These are phyloP conservation scores for Nemotelus nigrinus DNA, from an alignment of 2,888 invertebrate genomes.

Conservation along the genomic window DNA sequence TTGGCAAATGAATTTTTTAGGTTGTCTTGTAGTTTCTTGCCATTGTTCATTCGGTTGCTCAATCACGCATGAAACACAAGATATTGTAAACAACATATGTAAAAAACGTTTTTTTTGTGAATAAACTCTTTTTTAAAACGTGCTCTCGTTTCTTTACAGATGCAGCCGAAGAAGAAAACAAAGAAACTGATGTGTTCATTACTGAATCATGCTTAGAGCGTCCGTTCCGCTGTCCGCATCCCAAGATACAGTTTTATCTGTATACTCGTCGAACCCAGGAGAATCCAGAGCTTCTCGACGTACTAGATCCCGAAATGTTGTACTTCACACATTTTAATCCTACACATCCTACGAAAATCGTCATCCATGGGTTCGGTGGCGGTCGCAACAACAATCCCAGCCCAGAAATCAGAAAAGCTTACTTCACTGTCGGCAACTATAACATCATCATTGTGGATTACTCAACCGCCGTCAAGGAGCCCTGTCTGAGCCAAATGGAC, in stretches of 20 bases:
- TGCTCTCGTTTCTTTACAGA: not conserved
- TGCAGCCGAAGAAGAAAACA: constrained; percentile 53
- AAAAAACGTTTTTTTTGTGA: too few species aligned
- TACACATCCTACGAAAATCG: constrained; percentile 82
- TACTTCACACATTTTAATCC: constrained; percentile 81
- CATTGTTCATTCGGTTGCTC: too few species aligned
- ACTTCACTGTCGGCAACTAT: constrained; percentile 81
- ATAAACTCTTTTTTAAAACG: too few species aligned
- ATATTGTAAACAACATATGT: too few species aligned
- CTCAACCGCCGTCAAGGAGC: constrained; percentile 80
- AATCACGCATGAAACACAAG: too few species aligned
- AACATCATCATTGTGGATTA: constrained; percentile 91
- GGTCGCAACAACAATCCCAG: constrained; percentile 84
- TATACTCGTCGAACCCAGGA: constrained; percentile 84
- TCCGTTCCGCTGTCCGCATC: constrained; percentile 84
- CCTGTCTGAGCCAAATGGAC: constrained; percentile 81
- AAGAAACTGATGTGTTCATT: constrained; percentile 75
- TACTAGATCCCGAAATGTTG: constrained; percentile 75
- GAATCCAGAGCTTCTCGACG: constrained; percentile 76
- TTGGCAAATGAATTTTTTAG: too few species aligned
- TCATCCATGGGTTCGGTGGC: constrained; percentile 92
- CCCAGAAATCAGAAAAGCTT: constrained; percentile 85
- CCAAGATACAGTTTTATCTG: constrained; percentile 82
- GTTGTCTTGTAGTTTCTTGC: too few species aligned
- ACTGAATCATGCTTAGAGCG: constrained; percentile 84